These are phyloP conservation scores for Suricata suricatta DNA, from an alignment of 2,113 vertebrate genomes.

Conservation along the genomic window DNA sequence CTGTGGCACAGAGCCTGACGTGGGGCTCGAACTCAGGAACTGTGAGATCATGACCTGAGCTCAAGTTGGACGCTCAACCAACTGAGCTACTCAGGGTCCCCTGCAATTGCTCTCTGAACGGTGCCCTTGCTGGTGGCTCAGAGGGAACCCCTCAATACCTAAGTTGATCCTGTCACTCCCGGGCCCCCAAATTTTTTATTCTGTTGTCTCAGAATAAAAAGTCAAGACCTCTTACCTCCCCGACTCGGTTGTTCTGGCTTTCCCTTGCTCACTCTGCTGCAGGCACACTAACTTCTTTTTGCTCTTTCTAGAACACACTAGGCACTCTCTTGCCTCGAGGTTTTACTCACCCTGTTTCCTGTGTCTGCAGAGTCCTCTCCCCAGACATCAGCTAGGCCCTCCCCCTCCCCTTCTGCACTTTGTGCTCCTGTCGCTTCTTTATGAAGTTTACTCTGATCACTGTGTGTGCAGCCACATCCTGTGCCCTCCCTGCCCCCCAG, in stretches of 20 bases:
- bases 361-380: background rate
- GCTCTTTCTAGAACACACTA: background rate
- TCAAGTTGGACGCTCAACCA: too few relatives aligned
- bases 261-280: background rate
- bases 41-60: too few relatives aligned
- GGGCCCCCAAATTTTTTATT: too few relatives aligned
- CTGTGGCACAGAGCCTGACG: too few relatives aligned
- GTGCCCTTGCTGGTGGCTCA: background rate
- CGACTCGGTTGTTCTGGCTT: background rate
- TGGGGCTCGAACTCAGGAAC: too few relatives aligned
- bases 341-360: background rate
- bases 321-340: background rate
- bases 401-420: background rate
- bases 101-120: background rate
- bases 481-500: background rate
- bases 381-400: background rate
- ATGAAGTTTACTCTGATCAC: accelerated
- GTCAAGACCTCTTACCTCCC: background rate
- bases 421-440: background rate
- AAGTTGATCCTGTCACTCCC: background rate
- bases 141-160: background rate
- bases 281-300: background rate
- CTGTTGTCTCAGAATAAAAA: too few relatives aligned
- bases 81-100: too few relatives aligned
- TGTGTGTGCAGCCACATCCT: too few relatives aligned